Conservation (phyloP, 2,797 vertebrate species). For the Sitta carolinensis region DNA sequence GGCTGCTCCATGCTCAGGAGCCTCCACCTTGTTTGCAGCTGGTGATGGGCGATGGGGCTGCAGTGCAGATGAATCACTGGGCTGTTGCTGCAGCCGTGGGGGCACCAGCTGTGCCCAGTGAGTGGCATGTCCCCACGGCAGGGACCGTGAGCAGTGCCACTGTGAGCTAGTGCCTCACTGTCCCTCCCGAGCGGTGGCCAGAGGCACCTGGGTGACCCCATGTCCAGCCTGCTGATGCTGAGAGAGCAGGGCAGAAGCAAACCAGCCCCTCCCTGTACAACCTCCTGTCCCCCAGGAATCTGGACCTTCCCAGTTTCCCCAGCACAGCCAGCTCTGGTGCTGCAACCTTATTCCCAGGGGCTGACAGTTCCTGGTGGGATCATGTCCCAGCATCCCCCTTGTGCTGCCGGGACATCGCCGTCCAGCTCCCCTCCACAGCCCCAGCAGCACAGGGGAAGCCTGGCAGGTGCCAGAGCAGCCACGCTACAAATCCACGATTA, state of each 20-base stretch:
- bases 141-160: neutral
- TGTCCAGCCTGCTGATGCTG: neutral
- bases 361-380: neutral
- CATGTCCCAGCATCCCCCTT: neutral
- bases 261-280: accelerated
- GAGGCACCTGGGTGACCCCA: accelerated
- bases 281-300: neutral
- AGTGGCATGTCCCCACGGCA: neutral
- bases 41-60: neutral
- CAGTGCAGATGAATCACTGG: accelerated
- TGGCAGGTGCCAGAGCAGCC: neutral
- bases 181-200: accelerated
- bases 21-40: neutral
- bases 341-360: neutral
- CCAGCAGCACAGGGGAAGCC: neutral
- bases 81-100: neutral
- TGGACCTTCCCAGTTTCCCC: neutral
- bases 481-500: neutral
- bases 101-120: accelerated
- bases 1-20: neutral
- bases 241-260: neutral
- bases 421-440: neutral
- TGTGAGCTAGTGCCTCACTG: neutral
- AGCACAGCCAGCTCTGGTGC: neutral
- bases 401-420: accelerated